Conservation (phyloP, 2,113 vertebrate genomes). For the Corythaixoides concolor region DNA sequence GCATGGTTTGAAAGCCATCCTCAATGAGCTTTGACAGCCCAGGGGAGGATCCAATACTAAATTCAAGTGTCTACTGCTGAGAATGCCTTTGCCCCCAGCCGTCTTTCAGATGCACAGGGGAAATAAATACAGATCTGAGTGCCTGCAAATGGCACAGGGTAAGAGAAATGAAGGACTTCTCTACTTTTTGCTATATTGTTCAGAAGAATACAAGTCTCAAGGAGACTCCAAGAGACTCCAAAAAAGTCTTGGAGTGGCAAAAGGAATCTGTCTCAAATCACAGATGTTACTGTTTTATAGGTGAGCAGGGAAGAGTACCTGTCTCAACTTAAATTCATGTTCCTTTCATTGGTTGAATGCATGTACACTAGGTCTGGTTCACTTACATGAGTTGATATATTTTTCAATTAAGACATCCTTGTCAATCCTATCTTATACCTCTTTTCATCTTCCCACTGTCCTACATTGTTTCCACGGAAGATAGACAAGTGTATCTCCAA, state of each 20-base stretch:
- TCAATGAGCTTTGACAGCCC: not conserved
- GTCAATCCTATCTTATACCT: not conserved
- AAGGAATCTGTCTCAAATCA: not conserved
- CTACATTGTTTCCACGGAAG: not conserved
- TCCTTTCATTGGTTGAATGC: not conserved
- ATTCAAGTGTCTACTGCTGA: not conserved
- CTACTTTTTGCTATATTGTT: not conserved
- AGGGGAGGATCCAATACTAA: not conserved
- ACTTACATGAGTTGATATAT: not conserved
- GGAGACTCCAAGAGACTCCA: not conserved
- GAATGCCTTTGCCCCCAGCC: not conserved
- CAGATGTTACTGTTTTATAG: not conserved
- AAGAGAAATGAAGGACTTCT: not conserved
- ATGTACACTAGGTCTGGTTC: not conserved
- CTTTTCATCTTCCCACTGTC: not conserved
- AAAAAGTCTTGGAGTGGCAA: not conserved
- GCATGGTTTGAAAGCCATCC: not conserved
- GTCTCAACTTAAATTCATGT: not conserved
- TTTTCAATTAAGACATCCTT: not conserved
- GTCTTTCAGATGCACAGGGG: not conserved
- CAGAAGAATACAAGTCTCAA: not conserved
- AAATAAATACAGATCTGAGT: not conserved
- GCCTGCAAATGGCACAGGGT: not conserved
- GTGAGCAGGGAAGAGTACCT: not conserved
- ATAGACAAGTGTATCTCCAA: not conserved